Evolutionary conservation across 2,797 vertebrate genomes (phyloP).

Genomic region (Tokudaia tokunoshimensis): DNA sequence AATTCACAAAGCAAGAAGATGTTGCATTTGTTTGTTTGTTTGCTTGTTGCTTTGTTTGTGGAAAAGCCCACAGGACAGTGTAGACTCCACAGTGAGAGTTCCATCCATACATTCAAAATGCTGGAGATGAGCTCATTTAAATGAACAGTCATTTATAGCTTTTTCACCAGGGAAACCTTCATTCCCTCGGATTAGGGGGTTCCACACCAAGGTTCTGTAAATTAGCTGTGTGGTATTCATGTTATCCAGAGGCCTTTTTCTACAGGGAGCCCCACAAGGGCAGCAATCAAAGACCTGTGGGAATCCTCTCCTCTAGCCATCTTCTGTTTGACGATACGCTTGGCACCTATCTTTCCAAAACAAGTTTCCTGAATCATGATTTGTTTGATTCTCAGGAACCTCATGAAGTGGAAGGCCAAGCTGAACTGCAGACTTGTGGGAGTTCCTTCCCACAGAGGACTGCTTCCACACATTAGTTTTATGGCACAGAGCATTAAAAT

Average conservation of each 20-base stretch:
- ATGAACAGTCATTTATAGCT: slow-evolving; percentile 55
- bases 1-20: slow-evolving; percentile 16
- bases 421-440: slow-evolving; percentile 65
- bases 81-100: slow-evolving; percentile 65
- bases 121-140: slow-evolving; percentile 76
- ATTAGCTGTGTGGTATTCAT: slow-evolving; percentile 61
- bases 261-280: background rate
- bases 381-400: slow-evolving; percentile 83
- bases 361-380: slow-evolving; percentile 75
- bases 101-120: slow-evolving; percentile 56
- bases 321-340: slow-evolving; percentile 57
- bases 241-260: slow-evolving; percentile 16
- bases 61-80: slow-evolving; percentile 52
- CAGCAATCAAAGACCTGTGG: slow-evolving; percentile 53
- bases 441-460: slow-evolving; percentile 45
- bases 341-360: slow-evolving; percentile 79
- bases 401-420: slow-evolving; percentile 68
- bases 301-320: background rate
- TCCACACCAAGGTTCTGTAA: slow-evolving; percentile 77
- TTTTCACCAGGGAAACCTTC: slow-evolving; percentile 66
- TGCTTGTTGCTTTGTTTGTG: slow-evolving; percentile 35
- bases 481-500: slow-evolving; percentile 34
- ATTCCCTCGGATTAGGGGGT: slow-evolving; percentile 76
- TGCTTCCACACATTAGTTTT: background rate
- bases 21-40: background rate